Conservation (phyloP, 2,888 invertebrate genomes). For the Ectobius pallidus region DNA sequence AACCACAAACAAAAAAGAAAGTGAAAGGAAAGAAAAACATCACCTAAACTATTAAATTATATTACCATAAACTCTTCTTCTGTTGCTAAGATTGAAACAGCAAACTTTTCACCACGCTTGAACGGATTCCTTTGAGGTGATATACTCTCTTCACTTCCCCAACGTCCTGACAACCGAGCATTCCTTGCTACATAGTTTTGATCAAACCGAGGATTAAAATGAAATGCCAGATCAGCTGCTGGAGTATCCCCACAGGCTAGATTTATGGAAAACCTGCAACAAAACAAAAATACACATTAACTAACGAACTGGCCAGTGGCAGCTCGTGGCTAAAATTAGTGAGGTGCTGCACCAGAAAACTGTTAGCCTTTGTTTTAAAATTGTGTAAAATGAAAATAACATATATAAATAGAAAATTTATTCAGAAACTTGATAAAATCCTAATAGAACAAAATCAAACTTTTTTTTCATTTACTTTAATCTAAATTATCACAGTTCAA, state of each 20-base stretch:
- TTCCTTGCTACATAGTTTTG: constrained; percentile 81
- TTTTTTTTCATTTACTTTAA: too few species aligned
- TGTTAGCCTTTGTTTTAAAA: too few species aligned
- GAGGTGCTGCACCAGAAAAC: too few species aligned
- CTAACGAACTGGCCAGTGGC: too few species aligned
- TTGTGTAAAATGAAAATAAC: too few species aligned
- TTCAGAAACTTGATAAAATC: too few species aligned
- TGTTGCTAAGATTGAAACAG: constrained; percentile 66
- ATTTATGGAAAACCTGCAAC: constrained; percentile 67
- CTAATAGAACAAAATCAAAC: too few species aligned
- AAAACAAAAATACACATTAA: not conserved
- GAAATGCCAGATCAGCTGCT: constrained; percentile 70
- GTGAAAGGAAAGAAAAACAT: too few species aligned
- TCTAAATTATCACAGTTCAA: too few species aligned
- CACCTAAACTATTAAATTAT: too few species aligned
- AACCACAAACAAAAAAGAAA: not conserved
- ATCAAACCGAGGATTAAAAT: constrained; percentile 81
- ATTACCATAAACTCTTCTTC: constrained; percentile 52
- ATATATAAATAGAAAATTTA: too few species aligned
- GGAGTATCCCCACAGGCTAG: constrained; percentile 57
- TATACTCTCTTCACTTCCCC: constrained; percentile 74
- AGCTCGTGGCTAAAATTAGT: too few species aligned
- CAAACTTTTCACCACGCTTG: constrained; percentile 57
- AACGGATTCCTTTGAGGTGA: constrained; percentile 54
- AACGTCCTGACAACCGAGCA: constrained; percentile 66